Evolutionary conservation across 2,797 vertebrate genomes (phyloP).

Genomic region (Oreochromis mossambicus): DNA sequence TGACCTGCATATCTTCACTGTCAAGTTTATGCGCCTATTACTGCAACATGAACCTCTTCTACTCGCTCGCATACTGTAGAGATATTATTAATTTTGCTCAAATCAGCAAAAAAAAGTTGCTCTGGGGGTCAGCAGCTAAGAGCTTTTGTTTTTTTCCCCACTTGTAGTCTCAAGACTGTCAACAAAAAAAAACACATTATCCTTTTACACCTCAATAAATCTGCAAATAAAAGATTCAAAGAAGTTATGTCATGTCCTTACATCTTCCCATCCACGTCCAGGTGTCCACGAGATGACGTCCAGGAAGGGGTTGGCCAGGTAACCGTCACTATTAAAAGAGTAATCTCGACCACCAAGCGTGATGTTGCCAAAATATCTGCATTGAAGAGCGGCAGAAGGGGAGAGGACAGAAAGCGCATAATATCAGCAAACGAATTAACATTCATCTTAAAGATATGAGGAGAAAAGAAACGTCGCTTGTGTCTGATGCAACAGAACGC

Average conservation of each 20-base stretch:
- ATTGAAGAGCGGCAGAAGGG: not conserved
- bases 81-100: slow-evolving; percentile 2
- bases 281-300: slow-evolving; percentile 92
- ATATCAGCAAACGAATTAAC: not conserved
- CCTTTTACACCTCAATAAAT: not conserved
- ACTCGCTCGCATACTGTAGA: not conserved
- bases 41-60: not conserved
- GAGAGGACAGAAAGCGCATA: not conserved
- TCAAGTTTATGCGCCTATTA: slow-evolving; percentile 19
- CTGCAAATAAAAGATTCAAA: not conserved
- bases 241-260: slow-evolving; percentile 70
- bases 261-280: slow-evolving; percentile 93
- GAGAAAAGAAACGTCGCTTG: not conserved
- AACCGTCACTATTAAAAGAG: slow-evolving; percentile 89
- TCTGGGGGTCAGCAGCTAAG: not conserved
- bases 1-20: slow-evolving; percentile 20
- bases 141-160: not conserved
- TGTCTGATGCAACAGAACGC: slow-evolving; percentile 7
- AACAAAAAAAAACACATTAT: not conserved
- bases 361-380: slow-evolving; percentile 94
- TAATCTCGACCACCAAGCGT: slow-evolving; percentile 90
- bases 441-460: not conserved
- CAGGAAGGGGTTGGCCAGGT: slow-evolving; percentile 90
- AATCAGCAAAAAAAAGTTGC: slow-evolving; percentile 35
- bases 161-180: not conserved